phyloP scores from a whole-genome alignment of 2,888 invertebrate species.

The Pristionchus exspectatus region DNA sequence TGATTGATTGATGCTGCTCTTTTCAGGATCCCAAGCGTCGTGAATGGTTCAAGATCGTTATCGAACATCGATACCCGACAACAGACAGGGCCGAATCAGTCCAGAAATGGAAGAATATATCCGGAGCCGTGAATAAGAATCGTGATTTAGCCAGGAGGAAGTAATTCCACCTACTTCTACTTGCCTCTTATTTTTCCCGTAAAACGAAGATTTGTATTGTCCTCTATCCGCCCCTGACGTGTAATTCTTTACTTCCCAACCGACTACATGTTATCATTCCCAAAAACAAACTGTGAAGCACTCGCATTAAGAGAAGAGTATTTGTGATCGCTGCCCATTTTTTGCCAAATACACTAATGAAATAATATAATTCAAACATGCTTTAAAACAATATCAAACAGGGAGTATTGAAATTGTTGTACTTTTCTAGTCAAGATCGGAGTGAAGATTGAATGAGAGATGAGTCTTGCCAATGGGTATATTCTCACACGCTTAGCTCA shows the following conservation, averaged over 20 bases:
- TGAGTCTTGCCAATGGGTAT: too few species aligned
- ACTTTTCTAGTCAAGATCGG: too few species aligned
- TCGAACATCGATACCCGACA: constrained; percentile 53
- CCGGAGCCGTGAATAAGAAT: constrained; percentile 56
- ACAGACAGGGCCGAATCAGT: constrained; percentile 61
- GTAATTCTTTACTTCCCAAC: background rate
- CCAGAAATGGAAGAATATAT: constrained; percentile 55
- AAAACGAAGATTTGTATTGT: background rate
- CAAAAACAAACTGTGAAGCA: background rate
- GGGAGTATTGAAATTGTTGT: too few species aligned
- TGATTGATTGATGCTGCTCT: too few species aligned
- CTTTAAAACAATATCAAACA: too few species aligned
- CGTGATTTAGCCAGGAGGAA: constrained; percentile 26
- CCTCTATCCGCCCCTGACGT: background rate
- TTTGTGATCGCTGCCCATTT: background rate
- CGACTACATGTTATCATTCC: background rate
- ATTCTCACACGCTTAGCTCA: too few species aligned
- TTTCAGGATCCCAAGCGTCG: constrained; percentile 49
- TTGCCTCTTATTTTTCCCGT: background rate
- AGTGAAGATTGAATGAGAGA: too few species aligned
- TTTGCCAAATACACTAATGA: too few species aligned
- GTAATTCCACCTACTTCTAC: background rate
- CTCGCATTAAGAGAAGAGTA: constrained; percentile 13
- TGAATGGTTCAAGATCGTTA: constrained; percentile 50
- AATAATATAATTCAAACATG: too few species aligned